Percentiles rank a stretch among this genome's conserved stretches.
phyloP scores from a whole-genome alignment of 2,888 invertebrate species.

The Miltochrista miniata region DNA sequence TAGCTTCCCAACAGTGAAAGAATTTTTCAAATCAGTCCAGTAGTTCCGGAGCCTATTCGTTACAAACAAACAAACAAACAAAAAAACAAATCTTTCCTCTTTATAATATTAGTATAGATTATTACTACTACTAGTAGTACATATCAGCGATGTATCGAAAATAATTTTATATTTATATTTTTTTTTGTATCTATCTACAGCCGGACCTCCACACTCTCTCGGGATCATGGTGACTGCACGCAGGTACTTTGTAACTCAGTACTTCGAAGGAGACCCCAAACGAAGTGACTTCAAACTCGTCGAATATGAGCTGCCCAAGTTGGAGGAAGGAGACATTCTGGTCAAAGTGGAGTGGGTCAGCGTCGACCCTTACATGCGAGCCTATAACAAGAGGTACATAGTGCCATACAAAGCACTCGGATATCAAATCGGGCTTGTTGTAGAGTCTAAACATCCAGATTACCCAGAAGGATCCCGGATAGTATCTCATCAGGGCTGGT shows the following conservation, averaged over 20 bases:
- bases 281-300: slow-evolving; percentile 80
- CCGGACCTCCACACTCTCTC: neutral
- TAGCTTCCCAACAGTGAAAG: no score
- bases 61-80: no score
- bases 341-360: slow-evolving; percentile 53
- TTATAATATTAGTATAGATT: no score
- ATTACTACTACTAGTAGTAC: no score
- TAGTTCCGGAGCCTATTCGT: no score
- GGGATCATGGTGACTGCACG: slow-evolving; percentile 73
- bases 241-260: slow-evolving; percentile 65
- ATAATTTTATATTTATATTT: no score
- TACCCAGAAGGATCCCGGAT: slow-evolving; percentile 85
- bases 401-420: slow-evolving; percentile 57
- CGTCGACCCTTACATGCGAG: slow-evolving; percentile 48
- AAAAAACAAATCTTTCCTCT: no score
- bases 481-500: slow-evolving; percentile 62
- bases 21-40: no score
- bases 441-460: slow-evolving; percentile 84
- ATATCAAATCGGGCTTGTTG: slow-evolving; percentile 64
- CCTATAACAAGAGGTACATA: slow-evolving; percentile 25
- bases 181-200: slow-evolving; percentile 2
- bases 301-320: slow-evolving; percentile 69
- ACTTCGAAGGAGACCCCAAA: slow-evolving; percentile 83
- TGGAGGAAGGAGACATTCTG: slow-evolving; percentile 54
- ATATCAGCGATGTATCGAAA: no score